A percentile compares a stretch with the other conserved stretches of the same genome.
Evolutionary conservation across 1,140 invertebrate genomes (phyloP).

Genomic region (Drosophila grimshawi): DNA sequence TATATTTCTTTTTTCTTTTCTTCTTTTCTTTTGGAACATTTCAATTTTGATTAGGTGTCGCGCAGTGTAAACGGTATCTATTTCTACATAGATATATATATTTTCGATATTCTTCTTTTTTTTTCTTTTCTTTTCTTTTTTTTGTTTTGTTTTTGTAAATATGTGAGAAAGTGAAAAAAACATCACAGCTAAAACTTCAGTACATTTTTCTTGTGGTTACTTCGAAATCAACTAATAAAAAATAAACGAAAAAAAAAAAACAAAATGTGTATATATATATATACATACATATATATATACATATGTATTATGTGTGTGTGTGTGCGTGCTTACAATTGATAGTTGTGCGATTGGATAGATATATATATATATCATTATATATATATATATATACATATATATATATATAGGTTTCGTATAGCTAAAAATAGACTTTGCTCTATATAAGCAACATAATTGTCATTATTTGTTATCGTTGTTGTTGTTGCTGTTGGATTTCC

Average conservation of each 20-base stretch:
- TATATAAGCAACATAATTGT: constrained; percentile 20
- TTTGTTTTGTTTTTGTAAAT: constrained; percentile 51
- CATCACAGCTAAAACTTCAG: constrained; percentile 81
- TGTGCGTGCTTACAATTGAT: background rate
- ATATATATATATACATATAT: background rate
- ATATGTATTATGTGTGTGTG: background rate
- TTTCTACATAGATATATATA: constrained; percentile 23
- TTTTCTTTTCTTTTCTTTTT: constrained; percentile 36
- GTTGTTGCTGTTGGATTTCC: background rate
- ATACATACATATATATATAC: constrained; percentile 16
- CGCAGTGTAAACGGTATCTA: background rate
- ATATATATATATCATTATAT: constrained; percentile 19
- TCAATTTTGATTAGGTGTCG: constrained; percentile 4
- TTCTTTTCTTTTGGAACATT: constrained; percentile 19
- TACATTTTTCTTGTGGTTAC: constrained; percentile 73
- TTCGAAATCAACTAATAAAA: constrained; percentile 51
- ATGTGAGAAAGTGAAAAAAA: constrained; percentile 80
- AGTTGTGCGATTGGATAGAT: constrained; percentile 10
- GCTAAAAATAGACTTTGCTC: constrained; percentile 22
- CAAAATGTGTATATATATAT: constrained; percentile 26
- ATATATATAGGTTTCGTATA: constrained; percentile 11
- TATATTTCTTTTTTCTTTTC: background rate
- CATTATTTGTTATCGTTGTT: constrained; percentile 5
- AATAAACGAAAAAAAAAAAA: constrained; percentile 42
- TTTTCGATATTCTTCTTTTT: constrained; percentile 30